Base-by-base conservation (phyloP, 2,888 invertebrate species). In the Drosophila quinaria region DNA sequence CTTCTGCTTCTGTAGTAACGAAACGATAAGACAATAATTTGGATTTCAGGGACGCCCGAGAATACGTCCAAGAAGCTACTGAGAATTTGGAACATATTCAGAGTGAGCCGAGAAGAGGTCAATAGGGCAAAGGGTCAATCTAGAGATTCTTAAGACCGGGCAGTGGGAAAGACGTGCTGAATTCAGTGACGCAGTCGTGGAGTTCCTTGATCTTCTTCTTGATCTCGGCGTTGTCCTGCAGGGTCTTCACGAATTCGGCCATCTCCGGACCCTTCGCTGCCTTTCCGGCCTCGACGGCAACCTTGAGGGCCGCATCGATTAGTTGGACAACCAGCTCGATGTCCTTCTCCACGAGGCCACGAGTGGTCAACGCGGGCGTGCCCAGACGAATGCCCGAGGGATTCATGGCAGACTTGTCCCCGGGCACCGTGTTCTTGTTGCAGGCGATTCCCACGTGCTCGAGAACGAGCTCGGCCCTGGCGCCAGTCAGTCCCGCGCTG, bases 391-490 rank as follows among this genome's bases (percentile, higher is more conserved):
- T 96, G 29, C 99, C 99, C 78, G 98, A 98, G 0, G 99, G 98
- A 93, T 97, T 97, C 81, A 99, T 93, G 0, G 99, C 98, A 88
- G 98, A 98, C 92, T 97, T 98, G 92, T 99, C 99, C 1, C 99
- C 99, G 3, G 99, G 99, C 70, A 97, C 97, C 2, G 96, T 99
- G 92, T 99, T 99, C 93, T 99, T 99, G 92, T 99, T 99, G 91
- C 98, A 98, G 11, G 98, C 98, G 87, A 99, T 97, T 67, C 96
- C 95, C 82, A 97, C 95, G 73, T 97, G 95, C 92, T 99, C 99
- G 35, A 99, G 94, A 49, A 98, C 95, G 59, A 95, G 95, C 92
- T 99, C 99, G 0, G 96, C 98, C 67, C 96, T 95, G 9, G 97
- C 96, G 1, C 98, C 99, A 17, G 96, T 96, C 0, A 98, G 93